Evolutionary conservation across 2,797 vertebrate genomes (phyloP), one percentile per base, ranked within the genome.

Genomic region (Muraenolepis orangiensis): DNA sequence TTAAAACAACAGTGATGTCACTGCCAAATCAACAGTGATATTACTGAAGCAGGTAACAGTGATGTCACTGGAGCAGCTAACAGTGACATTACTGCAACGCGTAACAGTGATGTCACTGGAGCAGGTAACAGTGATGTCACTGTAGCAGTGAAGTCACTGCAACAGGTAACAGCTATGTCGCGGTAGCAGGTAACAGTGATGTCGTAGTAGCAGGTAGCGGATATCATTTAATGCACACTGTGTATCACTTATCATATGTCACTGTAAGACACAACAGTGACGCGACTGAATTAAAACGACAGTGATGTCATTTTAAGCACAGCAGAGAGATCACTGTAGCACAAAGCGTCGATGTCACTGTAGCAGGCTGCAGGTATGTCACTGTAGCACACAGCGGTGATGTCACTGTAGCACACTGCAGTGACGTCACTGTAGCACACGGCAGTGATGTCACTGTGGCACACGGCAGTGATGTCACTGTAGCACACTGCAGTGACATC

Each of bases 381-480:
- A 40, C 73, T 73, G 66, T 78, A 76, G 76, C 72, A 51, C 71
- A 51, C 71, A 1, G 13, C 40, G 30, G 34, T 0, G 4, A 23
- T 5, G 74, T 74, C 70, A 42, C 76, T 71, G 78, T 69, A 73
- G 74, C 71, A 68, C 20, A 4, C 69, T 79, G 86, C 71, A 29
- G 74, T 64, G 78, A 42, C 57, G 38, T 13, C 66, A 14, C 13
- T 2, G 36, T 26, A 42, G 40, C 46, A 42, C 36, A 68, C 18
- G 20, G 34, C 40, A 69, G 26, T 32, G 18, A 74, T 69, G 40
- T 69, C 72, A 69, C 72, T 30, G 68, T 68, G 69, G 64, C 31
- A 14, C 29, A 61, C 38, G 69, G 72, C 73, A 75, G 78, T 72
- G 75, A 75, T 40, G 80, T 76, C 40, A 66, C 71, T 72, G 66